Evolutionary conservation across 2,113 vertebrate species (phyloP).

Genomic region (Apteryx mantelli): DNA sequence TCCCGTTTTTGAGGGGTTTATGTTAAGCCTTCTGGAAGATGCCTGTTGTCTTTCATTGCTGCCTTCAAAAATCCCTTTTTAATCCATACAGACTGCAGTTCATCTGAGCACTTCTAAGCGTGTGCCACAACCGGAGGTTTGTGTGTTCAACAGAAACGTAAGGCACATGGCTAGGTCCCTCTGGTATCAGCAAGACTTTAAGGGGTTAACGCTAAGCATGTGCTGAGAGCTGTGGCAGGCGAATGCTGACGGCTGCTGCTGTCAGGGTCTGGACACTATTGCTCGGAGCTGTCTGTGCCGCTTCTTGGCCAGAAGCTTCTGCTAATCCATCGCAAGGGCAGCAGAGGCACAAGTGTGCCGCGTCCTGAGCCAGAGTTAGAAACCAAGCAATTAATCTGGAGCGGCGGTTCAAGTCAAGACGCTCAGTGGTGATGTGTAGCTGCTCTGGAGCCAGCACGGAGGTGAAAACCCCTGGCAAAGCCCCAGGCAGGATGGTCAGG

Average conservation of each 20-base stretch:
- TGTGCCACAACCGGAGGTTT: neutral
- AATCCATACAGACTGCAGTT: neutral
- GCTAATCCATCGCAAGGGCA: neutral
- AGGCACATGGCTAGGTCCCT: neutral
- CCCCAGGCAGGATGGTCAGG: neutral
- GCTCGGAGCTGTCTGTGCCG: fast-evolving
- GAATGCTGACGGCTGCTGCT: neutral
- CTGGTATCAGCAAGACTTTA: neutral
- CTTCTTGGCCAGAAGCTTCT: neutral
- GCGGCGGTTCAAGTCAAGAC: neutral
- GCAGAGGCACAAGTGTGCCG: fast-evolving
- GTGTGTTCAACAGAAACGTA: neutral
- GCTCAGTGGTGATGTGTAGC: neutral
- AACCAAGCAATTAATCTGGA: neutral
- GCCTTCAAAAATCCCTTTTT: neutral
- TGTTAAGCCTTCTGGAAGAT: neutral
- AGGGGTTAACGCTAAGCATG: neutral
- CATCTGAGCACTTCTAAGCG: neutral
- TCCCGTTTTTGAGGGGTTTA: neutral
- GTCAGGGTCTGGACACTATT: neutral
- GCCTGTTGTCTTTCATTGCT: neutral
- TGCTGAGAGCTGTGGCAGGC: neutral
- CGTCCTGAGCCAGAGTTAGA: neutral
- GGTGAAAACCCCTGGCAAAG: neutral
- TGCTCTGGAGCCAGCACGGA: neutral